phyloP scores from a whole-genome alignment of 2,888 invertebrate genomes.

The Timema cristinae region DNA sequence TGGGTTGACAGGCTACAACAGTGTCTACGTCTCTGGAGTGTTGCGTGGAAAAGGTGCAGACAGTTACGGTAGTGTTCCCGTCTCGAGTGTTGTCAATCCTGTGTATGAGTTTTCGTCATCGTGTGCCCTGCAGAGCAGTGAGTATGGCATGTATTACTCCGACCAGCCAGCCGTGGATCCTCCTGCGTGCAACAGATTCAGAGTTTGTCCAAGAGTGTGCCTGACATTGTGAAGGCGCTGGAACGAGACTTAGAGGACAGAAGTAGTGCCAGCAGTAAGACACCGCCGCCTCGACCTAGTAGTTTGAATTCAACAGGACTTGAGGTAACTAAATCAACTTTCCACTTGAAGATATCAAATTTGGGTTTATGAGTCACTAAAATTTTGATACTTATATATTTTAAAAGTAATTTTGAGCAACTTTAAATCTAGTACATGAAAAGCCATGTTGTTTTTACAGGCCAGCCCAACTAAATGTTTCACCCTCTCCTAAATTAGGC shows the following conservation, averaged over 20 bases:
- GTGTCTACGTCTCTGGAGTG: no score
- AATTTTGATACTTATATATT: no score
- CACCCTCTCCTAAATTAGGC: no score
- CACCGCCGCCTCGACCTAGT: slow-evolving; percentile 27
- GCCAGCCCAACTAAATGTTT: no score
- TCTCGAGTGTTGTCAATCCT: neutral
- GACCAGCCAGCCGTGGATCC: neutral
- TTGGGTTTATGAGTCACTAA: neutral
- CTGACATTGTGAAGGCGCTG: slow-evolving; percentile 70
- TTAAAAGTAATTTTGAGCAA: no score
- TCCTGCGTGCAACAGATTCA: neutral
- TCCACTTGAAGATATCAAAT: no score
- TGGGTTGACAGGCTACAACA: neutral
- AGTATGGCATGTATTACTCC: no score
- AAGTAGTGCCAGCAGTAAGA: slow-evolving; percentile 16
- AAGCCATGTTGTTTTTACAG: no score
- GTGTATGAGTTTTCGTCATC: no score
- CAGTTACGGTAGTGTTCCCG: neutral
- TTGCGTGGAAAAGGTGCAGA: no score
- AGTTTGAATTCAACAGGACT: slow-evolving; percentile 31
- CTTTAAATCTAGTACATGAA: no score
- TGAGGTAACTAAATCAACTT: slow-evolving; percentile 23
- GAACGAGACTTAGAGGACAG: slow-evolving; percentile 56
- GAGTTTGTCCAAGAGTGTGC: slow-evolving; percentile 54
- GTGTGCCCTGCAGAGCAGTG: neutral